Percentiles rank a stretch among this genome's conserved stretches.
phyloP scores from a whole-genome alignment of 2,797 vertebrate genomes.

The Liparis tanakae region DNA sequence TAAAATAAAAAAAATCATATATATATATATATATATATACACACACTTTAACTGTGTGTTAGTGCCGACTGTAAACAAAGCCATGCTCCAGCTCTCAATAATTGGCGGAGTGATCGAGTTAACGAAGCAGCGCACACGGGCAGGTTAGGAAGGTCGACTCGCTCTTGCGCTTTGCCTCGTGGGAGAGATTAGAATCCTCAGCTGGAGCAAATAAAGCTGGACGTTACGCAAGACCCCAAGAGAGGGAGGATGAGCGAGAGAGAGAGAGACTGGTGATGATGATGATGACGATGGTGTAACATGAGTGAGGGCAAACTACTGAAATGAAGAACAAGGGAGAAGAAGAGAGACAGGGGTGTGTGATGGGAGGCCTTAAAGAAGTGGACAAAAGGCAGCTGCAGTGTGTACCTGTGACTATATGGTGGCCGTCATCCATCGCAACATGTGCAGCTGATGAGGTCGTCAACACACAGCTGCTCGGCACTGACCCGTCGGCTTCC shows the following conservation, averaged over 20 bases:
- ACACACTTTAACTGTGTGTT: slow-evolving; percentile 22
- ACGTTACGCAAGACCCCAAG: slow-evolving; percentile 79
- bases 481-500: slow-evolving; percentile 32
- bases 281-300: slow-evolving; percentile 73
- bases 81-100: slow-evolving; percentile 59
- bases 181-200: slow-evolving; percentile 82
- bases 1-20: slow-evolving; percentile 1
- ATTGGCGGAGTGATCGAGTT: slow-evolving; percentile 67
- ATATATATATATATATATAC: too few species aligned
- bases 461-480: slow-evolving; percentile 53
- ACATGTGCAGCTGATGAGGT: slow-evolving; percentile 52
- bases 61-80: slow-evolving; percentile 57
- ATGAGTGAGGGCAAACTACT: slow-evolving; percentile 61
- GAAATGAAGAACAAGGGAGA: slow-evolving; percentile 39
- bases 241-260: slow-evolving; percentile 44
- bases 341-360: slow-evolving; percentile 32
- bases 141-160: slow-evolving; percentile 60
- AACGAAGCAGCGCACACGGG: slow-evolving; percentile 56
- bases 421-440: slow-evolving; percentile 50
- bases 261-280: slow-evolving; percentile 45
- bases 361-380: slow-evolving; percentile 12
- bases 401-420: slow-evolving; percentile 31
- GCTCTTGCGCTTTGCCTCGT: slow-evolving; percentile 64
- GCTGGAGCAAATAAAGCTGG: slow-evolving; percentile 83
- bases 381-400: slow-evolving; percentile 25